Conservation (phyloP, 2,113 vertebrate genomes). For the Ancistrus triradiatus region DNA sequence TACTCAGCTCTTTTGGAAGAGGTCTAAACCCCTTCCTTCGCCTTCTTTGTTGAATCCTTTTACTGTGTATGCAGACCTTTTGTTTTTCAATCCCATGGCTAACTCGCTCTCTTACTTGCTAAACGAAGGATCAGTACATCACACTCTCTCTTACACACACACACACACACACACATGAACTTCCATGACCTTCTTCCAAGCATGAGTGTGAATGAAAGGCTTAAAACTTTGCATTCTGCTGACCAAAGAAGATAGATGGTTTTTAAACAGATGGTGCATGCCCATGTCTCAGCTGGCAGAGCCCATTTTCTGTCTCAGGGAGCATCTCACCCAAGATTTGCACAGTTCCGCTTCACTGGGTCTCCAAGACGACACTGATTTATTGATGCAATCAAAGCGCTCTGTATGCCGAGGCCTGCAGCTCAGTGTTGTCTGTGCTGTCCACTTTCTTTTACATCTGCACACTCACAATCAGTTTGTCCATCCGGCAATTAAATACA, state of each 20-base stretch:
- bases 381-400: conserved; percentile 22
- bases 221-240: conserved; percentile 22
- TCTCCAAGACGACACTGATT: conserved; percentile 20
- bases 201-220: conserved; percentile 19
- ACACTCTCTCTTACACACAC: no score
- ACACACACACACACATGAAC: conserved; percentile 1
- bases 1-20: conserved; percentile 34
- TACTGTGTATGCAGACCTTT: conserved; percentile 23
- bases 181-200: conserved; percentile 19
- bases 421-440: conserved; percentile 1
- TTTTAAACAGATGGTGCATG: conserved; percentile 6
- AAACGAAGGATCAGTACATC: neutral
- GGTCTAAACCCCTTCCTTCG: conserved; percentile 29
- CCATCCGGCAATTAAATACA: conserved; percentile 20
- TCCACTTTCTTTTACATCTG: conserved; percentile 1
- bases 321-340: conserved; percentile 28
- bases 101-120: neutral
- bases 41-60: conserved; percentile 35
- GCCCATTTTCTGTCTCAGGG: conserved; percentile 24
- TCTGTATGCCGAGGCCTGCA: conserved; percentile 19
- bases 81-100: conserved; percentile 28
- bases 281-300: neutral
- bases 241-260: conserved; percentile 9
- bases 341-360: conserved; percentile 19
- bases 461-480: conserved; percentile 9